Conservation (phyloP, 2,888 invertebrate genomes). For the Onchidella celtica region DNA sequence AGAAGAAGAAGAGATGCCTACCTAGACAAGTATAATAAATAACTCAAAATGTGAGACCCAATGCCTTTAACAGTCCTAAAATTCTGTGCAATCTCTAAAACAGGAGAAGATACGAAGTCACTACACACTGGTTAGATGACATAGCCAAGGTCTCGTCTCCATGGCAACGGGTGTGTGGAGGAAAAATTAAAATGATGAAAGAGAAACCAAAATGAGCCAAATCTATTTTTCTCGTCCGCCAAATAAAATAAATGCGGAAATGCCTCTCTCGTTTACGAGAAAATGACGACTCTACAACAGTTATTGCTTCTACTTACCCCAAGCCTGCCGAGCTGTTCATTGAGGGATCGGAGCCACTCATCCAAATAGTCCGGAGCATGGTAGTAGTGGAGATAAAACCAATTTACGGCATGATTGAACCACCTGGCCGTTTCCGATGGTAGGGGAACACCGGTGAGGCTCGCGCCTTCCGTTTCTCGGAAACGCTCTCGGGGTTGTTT, state of each 20-base stretch:
- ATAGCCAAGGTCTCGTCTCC: no score
- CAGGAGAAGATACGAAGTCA: no score
- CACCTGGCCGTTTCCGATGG: slow-evolving; percentile 74
- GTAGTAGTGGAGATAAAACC: slow-evolving; percentile 77
- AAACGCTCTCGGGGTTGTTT: slow-evolving; percentile 63
- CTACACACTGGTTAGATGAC: no score
- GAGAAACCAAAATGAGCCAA: background rate
- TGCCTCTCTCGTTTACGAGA: background rate
- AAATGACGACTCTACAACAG: background rate
- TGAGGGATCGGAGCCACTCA: slow-evolving; percentile 80
- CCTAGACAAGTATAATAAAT: no score
- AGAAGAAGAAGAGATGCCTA: no score
- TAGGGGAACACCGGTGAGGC: slow-evolving; percentile 42
- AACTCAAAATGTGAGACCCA: no score
- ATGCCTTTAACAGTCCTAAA: no score
- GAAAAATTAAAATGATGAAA: no score
- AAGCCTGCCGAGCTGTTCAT: slow-evolving; percentile 79
- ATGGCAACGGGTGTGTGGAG: no score
- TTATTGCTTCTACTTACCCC: slow-evolving; percentile 79
- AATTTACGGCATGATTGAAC: slow-evolving; percentile 77
- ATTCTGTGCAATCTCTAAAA: no score
- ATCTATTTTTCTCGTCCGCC: background rate
- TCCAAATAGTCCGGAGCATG: slow-evolving; percentile 76
- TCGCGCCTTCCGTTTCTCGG: slow-evolving; percentile 57
- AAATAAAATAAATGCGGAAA: background rate